phyloP scores from a whole-genome alignment of 2,888 invertebrate genomes.

The Candidula unifasciata region DNA sequence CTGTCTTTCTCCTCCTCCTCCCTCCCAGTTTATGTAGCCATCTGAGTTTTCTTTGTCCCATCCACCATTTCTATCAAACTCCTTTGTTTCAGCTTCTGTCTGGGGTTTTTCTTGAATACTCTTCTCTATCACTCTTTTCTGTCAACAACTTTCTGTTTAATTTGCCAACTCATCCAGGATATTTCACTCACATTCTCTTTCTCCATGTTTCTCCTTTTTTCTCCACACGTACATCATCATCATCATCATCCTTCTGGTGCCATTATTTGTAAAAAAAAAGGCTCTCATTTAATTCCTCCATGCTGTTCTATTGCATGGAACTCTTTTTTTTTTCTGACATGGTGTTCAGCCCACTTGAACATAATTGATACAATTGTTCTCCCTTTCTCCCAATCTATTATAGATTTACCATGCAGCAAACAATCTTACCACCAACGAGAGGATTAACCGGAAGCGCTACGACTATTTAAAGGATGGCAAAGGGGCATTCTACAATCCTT shows the following conservation, averaged over 20 bases:
- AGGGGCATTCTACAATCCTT: conserved; percentile 93
- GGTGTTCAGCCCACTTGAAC: too few relatives aligned
- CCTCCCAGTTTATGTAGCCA: too few relatives aligned
- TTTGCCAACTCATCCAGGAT: neutral
- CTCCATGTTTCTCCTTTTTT: neutral
- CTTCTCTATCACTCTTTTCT: neutral
- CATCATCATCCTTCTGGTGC: too few relatives aligned
- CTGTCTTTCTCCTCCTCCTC: too few relatives aligned
- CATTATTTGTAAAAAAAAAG: too few relatives aligned
- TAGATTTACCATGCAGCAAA: conserved; percentile 93
- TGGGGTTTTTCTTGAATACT: too few relatives aligned
- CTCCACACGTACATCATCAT: too few relatives aligned
- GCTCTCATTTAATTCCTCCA: too few relatives aligned
- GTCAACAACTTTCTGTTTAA: neutral
- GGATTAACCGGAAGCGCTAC: conserved; percentile 94
- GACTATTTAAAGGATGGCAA: conserved; percentile 92
- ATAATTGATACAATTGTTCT: neutral
- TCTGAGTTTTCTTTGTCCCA: too few relatives aligned
- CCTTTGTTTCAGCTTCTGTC: too few relatives aligned
- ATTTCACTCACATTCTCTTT: neutral
- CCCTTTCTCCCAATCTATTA: conserved; percentile 62
- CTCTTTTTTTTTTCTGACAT: too few relatives aligned
- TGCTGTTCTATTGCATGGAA: neutral
- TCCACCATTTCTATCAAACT: too few relatives aligned
- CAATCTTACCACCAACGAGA: conserved; percentile 96